phyloP scores from a whole-genome alignment of 2,113 vertebrate genomes.

The Silurus asotus region DNA sequence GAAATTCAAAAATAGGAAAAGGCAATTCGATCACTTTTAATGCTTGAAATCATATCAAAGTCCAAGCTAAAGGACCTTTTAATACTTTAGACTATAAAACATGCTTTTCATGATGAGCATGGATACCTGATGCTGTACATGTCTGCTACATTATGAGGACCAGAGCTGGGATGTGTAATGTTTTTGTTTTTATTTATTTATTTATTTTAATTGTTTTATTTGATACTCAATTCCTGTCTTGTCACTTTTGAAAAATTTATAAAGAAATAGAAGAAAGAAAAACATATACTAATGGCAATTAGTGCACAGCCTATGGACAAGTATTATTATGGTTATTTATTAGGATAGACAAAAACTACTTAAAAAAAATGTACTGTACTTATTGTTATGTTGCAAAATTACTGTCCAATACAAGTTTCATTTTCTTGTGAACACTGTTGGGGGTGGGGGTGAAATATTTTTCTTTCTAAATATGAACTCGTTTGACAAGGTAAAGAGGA shows the following conservation, averaged over 20 bases:
- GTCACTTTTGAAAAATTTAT: conserved; percentile 1
- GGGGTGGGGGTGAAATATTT: neutral
- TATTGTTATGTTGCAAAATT: conserved; percentile 1
- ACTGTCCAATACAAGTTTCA: conserved; percentile 1
- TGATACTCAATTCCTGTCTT: conserved; percentile 16
- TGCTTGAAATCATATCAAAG: conserved; percentile 5
- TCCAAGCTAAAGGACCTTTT: neutral
- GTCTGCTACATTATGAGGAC: conserved; percentile 33
- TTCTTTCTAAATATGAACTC: conserved; percentile 16
- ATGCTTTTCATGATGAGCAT: conserved; percentile 10
- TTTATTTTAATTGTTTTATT: conserved; percentile 30
- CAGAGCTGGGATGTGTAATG: conserved; percentile 38
- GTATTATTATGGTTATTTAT: conserved; percentile 14
- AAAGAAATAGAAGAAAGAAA: conserved; percentile 9
- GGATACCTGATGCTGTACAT: conserved; percentile 50
- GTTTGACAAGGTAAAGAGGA: conserved; percentile 10
- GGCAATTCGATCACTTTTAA: neutral
- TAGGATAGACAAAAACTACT: conserved; percentile 10
- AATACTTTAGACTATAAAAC: conserved; percentile 9
- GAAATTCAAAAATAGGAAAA: neutral
- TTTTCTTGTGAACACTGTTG: conserved; percentile 8
- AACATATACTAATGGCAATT: neutral
- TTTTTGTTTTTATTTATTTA: conserved; percentile 23
- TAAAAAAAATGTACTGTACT: conserved; percentile 27
- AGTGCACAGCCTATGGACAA: neutral